Base-by-base conservation (phyloP, 2,888 invertebrate genomes). In the Mesopsocus fuscifrons region DNA sequence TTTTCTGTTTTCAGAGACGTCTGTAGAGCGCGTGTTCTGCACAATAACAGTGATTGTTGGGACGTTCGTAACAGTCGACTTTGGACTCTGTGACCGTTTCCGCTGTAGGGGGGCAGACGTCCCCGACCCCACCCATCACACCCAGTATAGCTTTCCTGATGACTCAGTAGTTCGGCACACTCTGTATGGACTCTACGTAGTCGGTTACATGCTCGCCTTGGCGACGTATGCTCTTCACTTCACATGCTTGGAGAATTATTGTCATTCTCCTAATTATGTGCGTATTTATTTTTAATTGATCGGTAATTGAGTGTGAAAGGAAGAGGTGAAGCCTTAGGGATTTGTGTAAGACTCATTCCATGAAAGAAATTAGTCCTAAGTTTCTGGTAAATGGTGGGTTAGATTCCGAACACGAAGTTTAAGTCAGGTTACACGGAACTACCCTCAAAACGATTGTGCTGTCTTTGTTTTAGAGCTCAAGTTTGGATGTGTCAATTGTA, bases 171-270 rank as follows among this genome's bases (percentile, higher is more conserved):
- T 18, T 38, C 17, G 18, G 17, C 21, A 13, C n/a, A 18, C 20
- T 13, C 20, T 15, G 21, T 20, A 38, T 20, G 17, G 15, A 20
- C n/a, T 20, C n/a, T 38, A 38, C 20, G 38, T 38, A n/a, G 20
- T 38, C n/a, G 18, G n/a, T 13, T 38, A 38, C 20, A 38, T 38
- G n/a, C 21, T 38, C n/a, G 38, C 38, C 38, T 13, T 20, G 15
- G 38, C 20, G 4, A 11, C 21, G 15, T 38, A 21, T 13, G 20
- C 21, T 9, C 20, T 38, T 5, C 38, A 38, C 21, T 20, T 38
- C n/a, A 38, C 38, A 5, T 38, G 21, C 20, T 38, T 38, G 17
- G 38, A 38, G 20, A 38, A 9, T 38, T 38, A 20, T 38, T 38
- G 38, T 26, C 11, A 6, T 26, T 9, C 8, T 26, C 11, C 26